Base-by-base conservation (phyloP, 2,113 vertebrate species). In the Potamarius usumacintae region DNA sequence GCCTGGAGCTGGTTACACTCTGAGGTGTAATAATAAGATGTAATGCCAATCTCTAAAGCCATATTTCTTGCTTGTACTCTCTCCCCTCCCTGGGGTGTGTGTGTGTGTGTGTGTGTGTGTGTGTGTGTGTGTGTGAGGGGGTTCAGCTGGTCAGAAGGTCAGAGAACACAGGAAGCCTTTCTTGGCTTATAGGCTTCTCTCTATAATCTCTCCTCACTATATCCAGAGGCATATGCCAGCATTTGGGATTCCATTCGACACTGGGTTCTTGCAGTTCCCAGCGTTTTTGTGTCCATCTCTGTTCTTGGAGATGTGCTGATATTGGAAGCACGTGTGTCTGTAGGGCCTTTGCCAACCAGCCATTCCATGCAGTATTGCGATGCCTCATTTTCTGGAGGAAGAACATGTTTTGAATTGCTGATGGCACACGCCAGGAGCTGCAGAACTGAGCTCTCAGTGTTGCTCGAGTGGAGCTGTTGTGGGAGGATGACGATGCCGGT, bases 111-210 rank as follows among this genome's bases (percentile, higher is more conserved):
- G 89, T 86, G 88, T 34, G 25, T n/a, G 48, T 14, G 34, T 53
- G 52, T 53, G 52, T 53, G 52, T 34, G 25, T n/a, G 27, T 88
- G 89, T 48, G 89, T 86, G 88, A 69, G 90, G 89, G 90, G 90
- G 88, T 91, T 92, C 91, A 93, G 91, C 72, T 90, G 94, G 93
- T 93, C 93, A 95, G 91, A 86, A 91, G 94, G 93, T 93, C 90
- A 92, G 74, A 62, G 89, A 60, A 77, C 84, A 90, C 90, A 92
- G 90, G 88, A 76, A 76, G 30, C 71, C 69, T 62, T 25, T 60
- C 55, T 74, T 76, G 30, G 62, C 65, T 55, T 27, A 17, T n/a
- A 77, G 7, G 20, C 52, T 71, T 10, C n/a, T 57, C 15, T 30
- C 25, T 74, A 27, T 34, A 72, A 62, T 57, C 18, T 15, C 53